These are phyloP conservation scores for Ichneumon xanthorius DNA, from an alignment of 2,888 invertebrate genomes.

Conservation along the genomic window DNA sequence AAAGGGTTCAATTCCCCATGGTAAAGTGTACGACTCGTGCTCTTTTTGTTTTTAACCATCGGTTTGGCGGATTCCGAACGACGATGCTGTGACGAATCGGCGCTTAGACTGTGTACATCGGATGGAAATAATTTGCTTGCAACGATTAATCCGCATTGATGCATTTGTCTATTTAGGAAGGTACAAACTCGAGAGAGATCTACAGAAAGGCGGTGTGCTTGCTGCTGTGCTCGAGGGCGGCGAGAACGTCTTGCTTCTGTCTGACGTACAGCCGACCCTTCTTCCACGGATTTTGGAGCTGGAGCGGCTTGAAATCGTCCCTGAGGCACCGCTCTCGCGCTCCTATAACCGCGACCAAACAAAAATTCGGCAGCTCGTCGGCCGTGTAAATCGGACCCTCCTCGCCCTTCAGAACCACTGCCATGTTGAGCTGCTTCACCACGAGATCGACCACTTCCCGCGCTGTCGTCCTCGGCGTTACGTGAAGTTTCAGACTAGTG, in stretches of 20 bases:
- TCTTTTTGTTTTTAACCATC: too few species aligned
- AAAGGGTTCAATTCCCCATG: too few species aligned
- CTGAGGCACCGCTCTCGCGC: constrained; percentile 96
- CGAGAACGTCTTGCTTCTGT: constrained; percentile 95
- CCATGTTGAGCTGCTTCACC: constrained; percentile 97
- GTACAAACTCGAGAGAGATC: constrained; percentile 29
- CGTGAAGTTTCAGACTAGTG: constrained; percentile 96
- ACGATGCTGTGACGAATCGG: neutral
- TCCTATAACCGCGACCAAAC: constrained; percentile 97
- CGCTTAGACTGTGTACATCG: neutral
- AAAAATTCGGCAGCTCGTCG: constrained; percentile 94
- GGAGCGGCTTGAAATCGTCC: constrained; percentile 97
- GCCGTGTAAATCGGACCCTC: constrained; percentile 94
- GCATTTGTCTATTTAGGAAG: constrained; percentile 7
- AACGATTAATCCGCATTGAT: neutral
- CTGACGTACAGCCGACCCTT: constrained; percentile 97
- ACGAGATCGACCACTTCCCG: constrained; percentile 98
- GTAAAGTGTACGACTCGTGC: too few species aligned
- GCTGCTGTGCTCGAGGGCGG: constrained; percentile 95
- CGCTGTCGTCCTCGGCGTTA: constrained; percentile 96
- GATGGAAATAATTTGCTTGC: constrained; percentile 1
- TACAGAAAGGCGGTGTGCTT: constrained; percentile 90
- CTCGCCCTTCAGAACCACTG: constrained; percentile 94
- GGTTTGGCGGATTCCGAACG: neutral
- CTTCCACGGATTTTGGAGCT: constrained; percentile 98